phyloP scores from a whole-genome alignment of 2,888 invertebrate species.

The Agrotis puta region DNA sequence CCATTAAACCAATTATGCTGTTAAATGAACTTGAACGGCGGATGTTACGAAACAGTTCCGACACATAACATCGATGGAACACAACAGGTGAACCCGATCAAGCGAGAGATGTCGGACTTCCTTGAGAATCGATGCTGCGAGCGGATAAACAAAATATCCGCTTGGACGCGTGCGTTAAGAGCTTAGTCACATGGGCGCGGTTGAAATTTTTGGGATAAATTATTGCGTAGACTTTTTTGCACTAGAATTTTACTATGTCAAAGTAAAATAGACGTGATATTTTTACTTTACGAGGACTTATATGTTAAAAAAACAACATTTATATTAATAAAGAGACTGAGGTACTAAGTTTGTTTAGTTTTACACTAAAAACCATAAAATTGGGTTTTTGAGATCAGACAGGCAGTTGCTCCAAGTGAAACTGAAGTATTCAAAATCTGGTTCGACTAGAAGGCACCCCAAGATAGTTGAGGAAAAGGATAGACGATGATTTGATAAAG shows the following conservation, averaged over 20 bases:
- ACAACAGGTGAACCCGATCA: slow-evolving; percentile 53
- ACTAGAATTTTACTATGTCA: background rate
- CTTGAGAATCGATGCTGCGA: slow-evolving; percentile 40
- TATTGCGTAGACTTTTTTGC: background rate
- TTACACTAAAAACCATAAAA: no score
- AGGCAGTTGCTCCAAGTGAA: no score
- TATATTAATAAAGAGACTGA: no score
- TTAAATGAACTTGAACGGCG: slow-evolving; percentile 33
- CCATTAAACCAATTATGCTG: slow-evolving; percentile 22
- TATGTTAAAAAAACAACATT: no score
- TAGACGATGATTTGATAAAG: no score
- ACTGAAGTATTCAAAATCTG: no score
- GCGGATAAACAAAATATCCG: slow-evolving; percentile 48
- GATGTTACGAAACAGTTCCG: slow-evolving; percentile 35
- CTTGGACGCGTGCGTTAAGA: slow-evolving; percentile 34
- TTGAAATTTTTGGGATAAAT: background rate
- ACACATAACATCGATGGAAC: slow-evolving; percentile 13
- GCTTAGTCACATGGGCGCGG: slow-evolving; percentile 4
- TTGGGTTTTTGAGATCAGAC: no score
- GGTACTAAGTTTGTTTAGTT: no score
- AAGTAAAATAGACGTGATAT: background rate
- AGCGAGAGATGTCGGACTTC: slow-evolving; percentile 51
- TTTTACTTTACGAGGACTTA: no score
- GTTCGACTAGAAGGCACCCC: no score
- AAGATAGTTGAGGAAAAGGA: no score